Conservation (phyloP, 2,113 vertebrate species). For the Platichthys stellatus region DNA sequence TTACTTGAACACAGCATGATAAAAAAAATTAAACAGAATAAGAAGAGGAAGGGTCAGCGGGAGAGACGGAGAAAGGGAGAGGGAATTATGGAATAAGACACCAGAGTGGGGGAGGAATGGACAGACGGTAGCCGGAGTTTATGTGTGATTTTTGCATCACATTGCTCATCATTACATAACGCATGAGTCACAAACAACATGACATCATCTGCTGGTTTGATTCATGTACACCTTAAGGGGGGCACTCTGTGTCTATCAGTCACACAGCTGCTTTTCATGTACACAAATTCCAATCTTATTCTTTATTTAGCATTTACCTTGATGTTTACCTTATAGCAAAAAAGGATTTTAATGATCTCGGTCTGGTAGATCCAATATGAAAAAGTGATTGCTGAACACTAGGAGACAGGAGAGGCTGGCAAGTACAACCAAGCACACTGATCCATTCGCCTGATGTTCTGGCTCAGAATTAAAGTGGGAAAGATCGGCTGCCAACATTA, state of each 20-base stretch:
- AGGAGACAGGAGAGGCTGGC: conserved; percentile 28
- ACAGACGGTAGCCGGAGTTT: conserved; percentile 43
- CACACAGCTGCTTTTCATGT: conserved; percentile 3
- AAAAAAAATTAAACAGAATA: background rate
- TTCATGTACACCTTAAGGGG: conserved; percentile 56
- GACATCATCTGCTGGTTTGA: conserved; percentile 57
- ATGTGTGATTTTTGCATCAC: conserved; percentile 63
- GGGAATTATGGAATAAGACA: conserved; percentile 19
- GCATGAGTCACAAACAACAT: conserved; percentile 73
- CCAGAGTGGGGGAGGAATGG: conserved; percentile 28
- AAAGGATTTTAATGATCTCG: background rate
- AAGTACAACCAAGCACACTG: conserved; percentile 15
- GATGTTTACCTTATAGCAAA: background rate
- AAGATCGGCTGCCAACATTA: conserved; percentile 30
- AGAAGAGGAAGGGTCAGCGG: background rate
- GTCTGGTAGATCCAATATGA: conserved; percentile 14
- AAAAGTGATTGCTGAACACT: conserved; percentile 26
- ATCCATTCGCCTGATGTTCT: conserved; percentile 66
- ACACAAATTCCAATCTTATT: background rate
- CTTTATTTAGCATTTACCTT: conserved; percentile 1
- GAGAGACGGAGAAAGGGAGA: background rate
- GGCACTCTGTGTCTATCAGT: conserved; percentile 34
- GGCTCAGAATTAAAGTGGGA: conserved; percentile 41
- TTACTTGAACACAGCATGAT: conserved; percentile 17
- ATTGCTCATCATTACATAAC: conserved; percentile 79